A percentile compares a stretch with the other conserved stretches of the same genome.
Evolutionary conservation across 2,888 invertebrate genomes (phyloP).

Genomic region (Entomobrya proxima): DNA sequence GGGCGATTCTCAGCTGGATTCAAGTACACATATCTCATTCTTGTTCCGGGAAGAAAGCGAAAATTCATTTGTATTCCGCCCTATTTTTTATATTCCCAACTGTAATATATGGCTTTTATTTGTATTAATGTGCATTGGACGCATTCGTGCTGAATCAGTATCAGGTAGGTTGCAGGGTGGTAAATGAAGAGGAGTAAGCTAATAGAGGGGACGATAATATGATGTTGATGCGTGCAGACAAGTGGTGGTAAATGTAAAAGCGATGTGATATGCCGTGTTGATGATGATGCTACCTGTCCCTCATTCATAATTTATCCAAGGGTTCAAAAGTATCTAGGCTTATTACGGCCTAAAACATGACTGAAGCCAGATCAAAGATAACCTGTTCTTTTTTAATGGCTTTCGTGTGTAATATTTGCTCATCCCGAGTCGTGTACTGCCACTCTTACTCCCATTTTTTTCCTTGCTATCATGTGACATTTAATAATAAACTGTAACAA

Average conservation of each 20-base stretch:
- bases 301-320: conserved; percentile 53
- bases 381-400: conserved; percentile 46
- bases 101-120: background rate
- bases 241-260: conserved; percentile 2
- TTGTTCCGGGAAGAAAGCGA: background rate
- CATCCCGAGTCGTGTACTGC: background rate
- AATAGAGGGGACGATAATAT: background rate
- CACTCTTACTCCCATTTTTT: background rate
- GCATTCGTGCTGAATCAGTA: background rate
- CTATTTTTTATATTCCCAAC: background rate
- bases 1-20: background rate
- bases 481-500: conserved; percentile 21
- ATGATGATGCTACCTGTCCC: conserved; percentile 47
- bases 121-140: conserved; percentile 2
- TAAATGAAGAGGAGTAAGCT: background rate
- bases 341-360: conserved; percentile 6
- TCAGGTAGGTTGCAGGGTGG: conserved; percentile 5
- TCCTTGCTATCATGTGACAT: conserved; percentile 18
- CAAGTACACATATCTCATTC: background rate
- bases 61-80: background rate
- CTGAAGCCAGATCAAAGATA: conserved; percentile 54
- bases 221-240: conserved; percentile 55
- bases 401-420: conserved; percentile 32
- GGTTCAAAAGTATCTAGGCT: background rate
- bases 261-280: background rate